Conservation (phyloP, 2,113 vertebrate genomes). For the Scytalopus superciliaris region DNA sequence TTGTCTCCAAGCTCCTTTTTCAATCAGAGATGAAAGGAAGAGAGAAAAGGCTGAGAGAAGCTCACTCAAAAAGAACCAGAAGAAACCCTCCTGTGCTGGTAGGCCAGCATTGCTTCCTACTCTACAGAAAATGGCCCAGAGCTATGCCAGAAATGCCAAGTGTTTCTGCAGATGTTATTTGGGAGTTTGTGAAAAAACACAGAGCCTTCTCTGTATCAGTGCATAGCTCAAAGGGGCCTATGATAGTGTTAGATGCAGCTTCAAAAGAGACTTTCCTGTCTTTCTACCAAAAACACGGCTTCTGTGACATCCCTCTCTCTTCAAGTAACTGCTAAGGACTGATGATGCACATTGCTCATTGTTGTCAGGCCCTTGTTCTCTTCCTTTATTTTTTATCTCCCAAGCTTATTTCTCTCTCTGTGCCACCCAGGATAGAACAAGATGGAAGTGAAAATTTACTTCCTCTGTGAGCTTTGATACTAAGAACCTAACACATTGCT, state of each 20-base stretch:
- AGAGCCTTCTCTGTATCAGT: neutral
- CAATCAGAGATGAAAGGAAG: neutral
- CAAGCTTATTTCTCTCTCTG: neutral
- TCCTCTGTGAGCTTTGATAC: neutral
- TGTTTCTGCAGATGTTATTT: neutral
- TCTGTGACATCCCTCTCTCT: neutral
- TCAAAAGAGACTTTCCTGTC: neutral
- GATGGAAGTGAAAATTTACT: slow-evolving; percentile 4
- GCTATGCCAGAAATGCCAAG: neutral
- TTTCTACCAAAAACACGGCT: neutral
- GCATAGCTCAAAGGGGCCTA: neutral
- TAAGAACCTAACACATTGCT: neutral
- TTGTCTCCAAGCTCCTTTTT: neutral
- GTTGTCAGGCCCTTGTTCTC: neutral
- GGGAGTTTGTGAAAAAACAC: neutral
- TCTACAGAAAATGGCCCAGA: neutral
- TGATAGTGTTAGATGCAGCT: neutral
- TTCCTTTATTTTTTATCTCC: neutral
- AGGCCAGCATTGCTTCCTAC: neutral
- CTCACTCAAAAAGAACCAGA: neutral
- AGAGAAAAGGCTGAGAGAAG: neutral
- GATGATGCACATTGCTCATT: neutral
- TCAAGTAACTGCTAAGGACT: neutral
- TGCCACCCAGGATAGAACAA: neutral
- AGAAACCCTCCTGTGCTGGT: neutral